Evolutionary conservation across 2,888 invertebrate genomes (phyloP), one percentile per base, ranked within the genome.

Genomic region (Rutpela maculata): DNA sequence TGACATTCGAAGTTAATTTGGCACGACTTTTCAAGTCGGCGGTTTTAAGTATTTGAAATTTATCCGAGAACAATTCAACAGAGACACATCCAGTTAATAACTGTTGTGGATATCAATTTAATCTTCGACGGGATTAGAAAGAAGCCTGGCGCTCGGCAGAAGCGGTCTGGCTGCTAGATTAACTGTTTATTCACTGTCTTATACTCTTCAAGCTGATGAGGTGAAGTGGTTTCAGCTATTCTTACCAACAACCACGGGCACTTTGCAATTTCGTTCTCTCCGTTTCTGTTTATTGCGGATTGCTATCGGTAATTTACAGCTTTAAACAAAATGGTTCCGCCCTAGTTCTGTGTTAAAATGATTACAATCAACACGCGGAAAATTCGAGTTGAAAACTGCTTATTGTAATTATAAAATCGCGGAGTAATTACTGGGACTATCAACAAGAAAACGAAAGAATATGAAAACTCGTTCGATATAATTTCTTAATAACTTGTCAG

Each of bases 41-140:
- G 74, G 69, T 76, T 68, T 76, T 62, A 67, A 66, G 62, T 62
- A 65, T 74, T 78, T 69, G 59, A 74, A 76, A 76, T 69, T 73
- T 78, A 78, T 66, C 78, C 68, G 59, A 59, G 57, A 62, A 50
- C 68, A 70, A 74, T 76, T 74, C 74, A 69, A 38, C 57, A 50
- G 35, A 59, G 57, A 59, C 56, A 63, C 71, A 63, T 57, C 67
- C 74, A 68, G 72, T 77, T 79, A 79, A 77, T 79, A 75, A 77
- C 75, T 77, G 73, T 79, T 77, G 79, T 76, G 65, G 76, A 75
- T 79, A 79, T 78, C 79, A 76, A 76, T 77, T 79, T 79, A 78
- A 78, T 79, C 79, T 78, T 78, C 43, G 66, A 31, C 60, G 22
- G 71, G 78, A 78, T 78, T 73, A 79, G 74, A 73, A 35, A 59